Percentiles rank a stretch among this genome's conserved stretches.
Conservation (phyloP, 2,113 vertebrate genomes). For the Silurus asotus region DNA sequence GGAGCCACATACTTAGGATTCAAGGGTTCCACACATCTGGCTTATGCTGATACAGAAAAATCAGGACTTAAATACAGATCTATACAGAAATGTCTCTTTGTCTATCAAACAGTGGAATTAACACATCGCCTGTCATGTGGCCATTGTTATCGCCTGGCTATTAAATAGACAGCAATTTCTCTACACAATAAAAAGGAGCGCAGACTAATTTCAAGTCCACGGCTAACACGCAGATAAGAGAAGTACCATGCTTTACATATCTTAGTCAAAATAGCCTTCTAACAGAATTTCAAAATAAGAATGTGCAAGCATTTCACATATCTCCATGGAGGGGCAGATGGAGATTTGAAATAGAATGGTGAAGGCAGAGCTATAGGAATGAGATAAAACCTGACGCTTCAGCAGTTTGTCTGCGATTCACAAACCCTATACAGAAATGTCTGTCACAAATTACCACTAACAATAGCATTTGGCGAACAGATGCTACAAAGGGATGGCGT, state of each 20-base stretch:
- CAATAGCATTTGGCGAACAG: background rate
- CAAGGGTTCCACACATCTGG: background rate
- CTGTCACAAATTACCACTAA: background rate
- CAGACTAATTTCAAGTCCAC: constrained; percentile 42
- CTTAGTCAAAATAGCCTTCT: constrained; percentile 69
- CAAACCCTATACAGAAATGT: constrained; percentile 7
- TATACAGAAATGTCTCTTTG: background rate
- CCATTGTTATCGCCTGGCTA: constrained; percentile 40
- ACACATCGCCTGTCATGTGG: constrained; percentile 41
- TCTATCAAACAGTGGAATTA: constrained; percentile 44
- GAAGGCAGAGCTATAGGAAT: background rate
- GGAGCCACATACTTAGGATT: background rate
- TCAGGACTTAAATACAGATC: background rate
- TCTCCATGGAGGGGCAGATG: constrained; percentile 57
- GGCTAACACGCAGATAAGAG: constrained; percentile 59
- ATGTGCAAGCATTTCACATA: constrained; percentile 49
- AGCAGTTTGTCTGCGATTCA: constrained; percentile 27
- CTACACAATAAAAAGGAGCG: constrained; percentile 54
- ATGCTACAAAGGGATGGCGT: constrained; percentile 1
- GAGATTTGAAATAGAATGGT: background rate
- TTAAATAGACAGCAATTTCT: constrained; percentile 58
- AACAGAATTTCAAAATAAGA: constrained; percentile 64
- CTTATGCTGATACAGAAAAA: background rate
- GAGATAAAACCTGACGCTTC: constrained; percentile 19
- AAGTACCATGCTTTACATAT: constrained; percentile 50